A percentile compares a stretch with the other conserved stretches of the same genome.
Conservation (phyloP, 1,140 invertebrate genomes). For the Lepidurus apus region DNA sequence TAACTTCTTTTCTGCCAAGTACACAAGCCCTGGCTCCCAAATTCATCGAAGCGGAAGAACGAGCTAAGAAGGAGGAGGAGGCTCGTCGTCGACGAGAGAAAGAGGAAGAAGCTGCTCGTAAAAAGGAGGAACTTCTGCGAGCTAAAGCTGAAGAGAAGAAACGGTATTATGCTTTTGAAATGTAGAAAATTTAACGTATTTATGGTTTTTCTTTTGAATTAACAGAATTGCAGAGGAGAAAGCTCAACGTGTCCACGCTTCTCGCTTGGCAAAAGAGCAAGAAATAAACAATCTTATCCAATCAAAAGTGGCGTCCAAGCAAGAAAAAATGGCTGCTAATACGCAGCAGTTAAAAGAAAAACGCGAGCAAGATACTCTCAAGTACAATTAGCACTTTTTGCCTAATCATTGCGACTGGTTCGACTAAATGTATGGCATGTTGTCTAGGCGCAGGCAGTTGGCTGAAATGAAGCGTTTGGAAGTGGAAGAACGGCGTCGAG, state of each 20-base stretch:
- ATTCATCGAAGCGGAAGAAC: constrained; percentile 26
- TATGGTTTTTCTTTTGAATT: not conserved
- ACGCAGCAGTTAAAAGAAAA: not conserved
- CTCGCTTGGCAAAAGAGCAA: not conserved
- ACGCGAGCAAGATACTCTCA: not conserved
- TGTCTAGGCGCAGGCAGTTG: not conserved
- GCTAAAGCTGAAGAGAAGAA: constrained; percentile 32
- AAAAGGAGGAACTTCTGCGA: constrained; percentile 28
- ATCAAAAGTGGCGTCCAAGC: constrained; percentile 7
- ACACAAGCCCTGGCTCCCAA: not conserved
- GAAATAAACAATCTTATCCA: not conserved
- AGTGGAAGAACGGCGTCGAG: not conserved
- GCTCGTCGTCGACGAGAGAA: constrained; percentile 29
- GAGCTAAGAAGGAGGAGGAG: constrained; percentile 31
- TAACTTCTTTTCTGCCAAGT: not conserved
- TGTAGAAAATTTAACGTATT: not conserved
- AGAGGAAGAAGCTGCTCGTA: constrained; percentile 32
- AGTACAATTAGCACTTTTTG: not conserved
- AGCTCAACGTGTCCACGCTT: not conserved
- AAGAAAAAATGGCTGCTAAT: not conserved
- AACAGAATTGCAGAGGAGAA: not conserved
- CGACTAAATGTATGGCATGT: not conserved
- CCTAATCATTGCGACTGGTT: not conserved
- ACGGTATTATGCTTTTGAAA: constrained; percentile 18
- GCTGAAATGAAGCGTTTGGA: not conserved